Percentiles rank a stretch among this genome's conserved stretches.
Evolutionary conservation across 2,797 vertebrate species (phyloP).

Genomic region (Orientallactaga sibirica): DNA sequence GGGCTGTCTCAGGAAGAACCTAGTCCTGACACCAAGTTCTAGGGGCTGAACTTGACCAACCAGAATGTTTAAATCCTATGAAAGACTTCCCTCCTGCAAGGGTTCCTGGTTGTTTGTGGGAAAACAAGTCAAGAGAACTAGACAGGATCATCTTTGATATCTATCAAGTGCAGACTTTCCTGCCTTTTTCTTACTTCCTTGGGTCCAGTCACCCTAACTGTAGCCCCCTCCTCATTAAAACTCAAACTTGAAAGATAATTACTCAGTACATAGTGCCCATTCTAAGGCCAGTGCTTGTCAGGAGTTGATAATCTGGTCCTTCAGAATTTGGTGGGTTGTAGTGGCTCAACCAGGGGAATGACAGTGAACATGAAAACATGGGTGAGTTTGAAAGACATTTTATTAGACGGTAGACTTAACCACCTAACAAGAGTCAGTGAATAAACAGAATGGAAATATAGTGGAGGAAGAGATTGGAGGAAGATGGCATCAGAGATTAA

Average conservation of each 20-base stretch:
- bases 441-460: background rate
- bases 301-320: background rate
- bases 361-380: background rate
- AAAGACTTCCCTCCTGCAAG: too few relatives aligned
- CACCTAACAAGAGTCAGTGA: conserved; percentile 1
- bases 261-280: background rate
- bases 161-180: too few relatives aligned
- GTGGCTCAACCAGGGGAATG: background rate
- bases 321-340: background rate
- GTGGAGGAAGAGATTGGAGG: background rate
- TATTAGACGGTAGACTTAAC: background rate
- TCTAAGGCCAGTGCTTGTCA: background rate
- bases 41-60: too few relatives aligned
- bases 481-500: conserved; percentile 2
- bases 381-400: conserved; percentile 5
- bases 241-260: background rate
- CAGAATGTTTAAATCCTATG: too few relatives aligned
- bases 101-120: too few relatives aligned
- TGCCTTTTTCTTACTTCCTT: too few relatives aligned
- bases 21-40: too few relatives aligned
- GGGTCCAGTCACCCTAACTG: too few relatives aligned
- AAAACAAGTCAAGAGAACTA: too few relatives aligned
- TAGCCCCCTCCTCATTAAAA: background rate
- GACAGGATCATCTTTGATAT: too few relatives aligned
- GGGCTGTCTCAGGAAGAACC: too few relatives aligned